Evolutionary conservation across 1,140 invertebrate species (phyloP).

Genomic region (Drosophila kurseongensis): DNA sequence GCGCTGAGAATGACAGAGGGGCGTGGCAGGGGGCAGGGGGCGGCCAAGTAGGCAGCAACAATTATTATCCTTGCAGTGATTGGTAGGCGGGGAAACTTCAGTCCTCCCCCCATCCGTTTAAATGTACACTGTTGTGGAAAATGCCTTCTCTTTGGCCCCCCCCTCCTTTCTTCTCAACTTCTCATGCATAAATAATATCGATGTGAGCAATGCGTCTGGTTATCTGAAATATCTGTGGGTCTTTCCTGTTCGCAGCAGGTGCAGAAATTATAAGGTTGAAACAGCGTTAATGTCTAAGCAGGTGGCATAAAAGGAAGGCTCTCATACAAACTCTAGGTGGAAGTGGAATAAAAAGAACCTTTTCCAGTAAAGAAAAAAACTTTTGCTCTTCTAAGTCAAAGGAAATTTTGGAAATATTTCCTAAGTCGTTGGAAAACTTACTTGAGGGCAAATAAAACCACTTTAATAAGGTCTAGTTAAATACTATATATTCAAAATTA

Average conservation of each 20-base stretch:
- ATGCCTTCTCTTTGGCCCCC: neutral
- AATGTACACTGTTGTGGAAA: constrained; percentile 33
- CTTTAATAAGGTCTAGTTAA: no score
- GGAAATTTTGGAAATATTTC: neutral
- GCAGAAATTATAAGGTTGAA: constrained; percentile 13
- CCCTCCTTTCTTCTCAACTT: neutral
- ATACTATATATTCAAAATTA: no score
- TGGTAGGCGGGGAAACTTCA: constrained; percentile 14
- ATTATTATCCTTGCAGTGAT: constrained; percentile 56
- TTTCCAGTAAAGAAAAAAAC: neutral
- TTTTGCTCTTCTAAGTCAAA: neutral
- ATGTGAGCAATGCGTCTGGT: constrained; percentile 62
- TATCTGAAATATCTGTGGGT: constrained; percentile 36
- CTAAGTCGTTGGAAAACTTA: no score
- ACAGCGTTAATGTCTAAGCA: constrained; percentile 40
- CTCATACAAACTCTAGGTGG: neutral
- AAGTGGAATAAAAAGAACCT: no score
- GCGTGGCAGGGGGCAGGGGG: neutral
- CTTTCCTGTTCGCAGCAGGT: constrained; percentile 6
- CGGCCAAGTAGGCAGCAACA: constrained; percentile 53
- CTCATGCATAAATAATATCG: constrained; percentile 63
- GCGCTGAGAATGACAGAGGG: constrained; percentile 18
- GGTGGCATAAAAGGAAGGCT: constrained; percentile 24
- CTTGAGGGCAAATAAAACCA: no score
- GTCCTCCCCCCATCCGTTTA: constrained; percentile 11